These are phyloP conservation scores for Drosophila siamana DNA, from an alignment of 2,888 invertebrate genomes.

Conservation along the genomic window DNA sequence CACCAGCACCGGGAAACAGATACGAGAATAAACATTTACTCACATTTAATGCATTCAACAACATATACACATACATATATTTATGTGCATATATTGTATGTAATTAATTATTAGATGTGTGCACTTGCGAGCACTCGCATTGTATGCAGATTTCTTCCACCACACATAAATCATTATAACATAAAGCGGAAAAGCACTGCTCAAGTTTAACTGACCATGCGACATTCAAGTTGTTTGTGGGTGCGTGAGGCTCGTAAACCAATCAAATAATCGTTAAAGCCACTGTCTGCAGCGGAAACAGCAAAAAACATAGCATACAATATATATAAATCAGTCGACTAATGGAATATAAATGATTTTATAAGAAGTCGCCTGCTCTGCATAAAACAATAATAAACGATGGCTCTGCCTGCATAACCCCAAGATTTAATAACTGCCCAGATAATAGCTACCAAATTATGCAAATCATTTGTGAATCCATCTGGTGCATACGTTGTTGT, in stretches of 20 bases:
- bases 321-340: constrained; percentile 56
- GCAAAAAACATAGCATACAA: constrained; percentile 25
- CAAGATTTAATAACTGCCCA: constrained; percentile 10
- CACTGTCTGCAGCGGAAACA: constrained; percentile 38
- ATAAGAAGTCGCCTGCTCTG: constrained; percentile 1
- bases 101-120: constrained; percentile 71
- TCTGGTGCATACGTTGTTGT: background rate
- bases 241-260: constrained; percentile 36
- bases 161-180: constrained; percentile 57
- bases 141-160: constrained; percentile 70
- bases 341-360: constrained; percentile 47
- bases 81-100: constrained; percentile 27
- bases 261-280: constrained; percentile 61
- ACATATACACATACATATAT: constrained; percentile 27
- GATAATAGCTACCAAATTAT: constrained; percentile 19
- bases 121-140: constrained; percentile 12
- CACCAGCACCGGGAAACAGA: too few species aligned
- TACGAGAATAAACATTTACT: constrained; percentile 4
- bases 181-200: constrained; percentile 72
- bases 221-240: constrained; percentile 69
- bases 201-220: constrained; percentile 76
- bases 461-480: constrained; percentile 1
- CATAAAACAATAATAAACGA: constrained; percentile 1
- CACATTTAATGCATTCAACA: constrained; percentile 15
- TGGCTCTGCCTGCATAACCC: background rate